These are phyloP conservation scores for Heliconius hermathena DNA, from an alignment of 1,140 invertebrate genomes.

Conservation along the genomic window DNA sequence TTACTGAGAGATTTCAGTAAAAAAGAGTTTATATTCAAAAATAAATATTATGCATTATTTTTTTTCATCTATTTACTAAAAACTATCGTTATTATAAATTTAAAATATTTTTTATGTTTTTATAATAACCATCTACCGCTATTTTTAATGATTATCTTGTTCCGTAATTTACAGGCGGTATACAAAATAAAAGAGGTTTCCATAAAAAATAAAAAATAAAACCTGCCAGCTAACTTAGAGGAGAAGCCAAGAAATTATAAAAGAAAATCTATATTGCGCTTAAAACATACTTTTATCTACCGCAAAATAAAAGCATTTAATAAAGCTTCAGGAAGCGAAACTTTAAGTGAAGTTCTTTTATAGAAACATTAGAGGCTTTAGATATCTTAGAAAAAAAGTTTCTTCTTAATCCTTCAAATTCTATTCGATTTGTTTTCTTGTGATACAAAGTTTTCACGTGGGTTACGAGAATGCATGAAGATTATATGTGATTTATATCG, in stretches of 20 bases:
- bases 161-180: background rate
- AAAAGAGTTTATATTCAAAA: too few species aligned
- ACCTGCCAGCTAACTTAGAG: conserved; percentile 41
- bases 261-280: conserved; percentile 44
- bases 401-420: conserved; percentile 63
- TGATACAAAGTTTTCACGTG: conserved; percentile 37
- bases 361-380: conserved; percentile 62
- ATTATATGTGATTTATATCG: too few species aligned
- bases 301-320: conserved; percentile 56
- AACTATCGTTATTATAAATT: too few species aligned
- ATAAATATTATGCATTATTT: too few species aligned
- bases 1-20: too few species aligned
- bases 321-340: conserved; percentile 64
- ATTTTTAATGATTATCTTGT: background rate
- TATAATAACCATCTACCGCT: too few species aligned
- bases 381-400: conserved; percentile 67
- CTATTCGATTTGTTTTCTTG: conserved; percentile 60
- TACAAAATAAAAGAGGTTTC: background rate
- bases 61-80: too few species aligned
- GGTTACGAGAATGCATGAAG: background rate
- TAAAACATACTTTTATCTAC: conserved; percentile 46
- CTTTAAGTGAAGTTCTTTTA: conserved; percentile 64
- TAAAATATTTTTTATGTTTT: too few species aligned
- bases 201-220: conserved; percentile 29
- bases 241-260: conserved; percentile 43